Evolutionary conservation across 2,888 invertebrate species (phyloP), one percentile per base, ranked within the genome.

Genomic region (Ganaspis brasiliensis): DNA sequence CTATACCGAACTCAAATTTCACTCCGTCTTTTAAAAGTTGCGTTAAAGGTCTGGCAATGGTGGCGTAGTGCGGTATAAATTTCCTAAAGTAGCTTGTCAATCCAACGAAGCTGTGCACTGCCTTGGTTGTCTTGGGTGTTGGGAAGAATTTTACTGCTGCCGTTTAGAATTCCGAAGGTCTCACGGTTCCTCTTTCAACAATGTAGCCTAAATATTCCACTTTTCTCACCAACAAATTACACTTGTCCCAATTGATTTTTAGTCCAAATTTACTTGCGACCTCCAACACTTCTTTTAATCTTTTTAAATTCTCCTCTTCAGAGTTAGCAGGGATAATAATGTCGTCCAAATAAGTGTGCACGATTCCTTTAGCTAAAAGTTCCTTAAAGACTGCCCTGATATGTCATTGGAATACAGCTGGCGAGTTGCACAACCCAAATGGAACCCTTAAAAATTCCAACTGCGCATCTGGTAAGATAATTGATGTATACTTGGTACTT

Each of bases 231-330:
- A 83, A 37, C 55, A 85, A 78, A 9, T 75, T 52, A 70, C 83
- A 84, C 57, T 84, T 83, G 45, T 77, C 49, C 80, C 82, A 84
- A 63, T 83, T 84, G 4, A 85, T 80, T 70, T 26, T 63, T 12
- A 85, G 35, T n/a, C n/a, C n/a, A n/a, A n/a, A n/a, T n/a, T n/a
- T n/a, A n/a, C n/a, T n/a, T n/a, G n/a, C n/a, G n/a, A 0, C 83
- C 83, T 75, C 40, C n/a, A 84, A 79, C 16, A 84, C 82, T 45
- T 9, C 35, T 45, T 77, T 19, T 1, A 83, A 63, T 12, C 37
- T 76, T 9, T 72, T 21, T 21, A 81, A 14, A 9, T 74, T 78
- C n/a, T n/a, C n/a, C n/a, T n/a, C n/a, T n/a, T n/a, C n/a, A n/a
- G n/a, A n/a, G n/a, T n/a, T n/a, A n/a, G 79, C 79, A 9, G 76